Evolutionary conservation across 2,113 vertebrate species (phyloP).

Genomic region (Alethe diademata): DNA sequence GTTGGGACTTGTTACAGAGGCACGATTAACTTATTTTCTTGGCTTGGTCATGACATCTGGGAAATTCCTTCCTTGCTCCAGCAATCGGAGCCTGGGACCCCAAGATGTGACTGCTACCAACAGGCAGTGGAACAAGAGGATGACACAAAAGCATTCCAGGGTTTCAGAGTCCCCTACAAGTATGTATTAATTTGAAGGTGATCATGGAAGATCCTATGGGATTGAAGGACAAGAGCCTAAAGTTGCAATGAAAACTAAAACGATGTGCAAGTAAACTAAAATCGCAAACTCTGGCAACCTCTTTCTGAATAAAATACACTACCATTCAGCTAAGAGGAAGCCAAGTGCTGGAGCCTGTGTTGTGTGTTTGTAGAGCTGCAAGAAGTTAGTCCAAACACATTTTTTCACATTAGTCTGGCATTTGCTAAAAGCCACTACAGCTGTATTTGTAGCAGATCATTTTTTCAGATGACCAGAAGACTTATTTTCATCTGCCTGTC

Average conservation of each 20-base stretch:
- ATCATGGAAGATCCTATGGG: not conserved
- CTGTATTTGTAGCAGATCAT: not conserved
- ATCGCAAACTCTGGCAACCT: not conserved
- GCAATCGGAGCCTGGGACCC: not conserved
- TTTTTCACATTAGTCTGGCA: conserved; percentile 46
- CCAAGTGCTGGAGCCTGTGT: not conserved
- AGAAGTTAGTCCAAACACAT: conserved; percentile 7
- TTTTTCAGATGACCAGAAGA: conserved; percentile 41
- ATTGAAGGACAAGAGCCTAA: not conserved
- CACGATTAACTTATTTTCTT: not conserved
- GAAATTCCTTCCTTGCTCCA: conserved; percentile 5
- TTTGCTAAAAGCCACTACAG: conserved; percentile 37
- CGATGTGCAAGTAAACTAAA: too few species aligned
- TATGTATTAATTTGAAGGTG: not conserved
- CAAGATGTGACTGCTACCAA: not conserved
- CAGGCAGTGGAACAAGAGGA: not conserved
- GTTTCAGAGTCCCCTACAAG: not conserved
- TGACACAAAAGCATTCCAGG: not conserved
- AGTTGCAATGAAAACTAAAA: not conserved
- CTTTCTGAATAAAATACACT: not conserved
- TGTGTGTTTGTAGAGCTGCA: not conserved
- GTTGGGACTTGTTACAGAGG: not conserved
- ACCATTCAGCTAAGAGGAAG: not conserved
- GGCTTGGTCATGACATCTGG: not conserved
- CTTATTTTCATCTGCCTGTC: conserved; percentile 42